Percentiles rank a stretch among this genome's conserved stretches.
phyloP scores from a whole-genome alignment of 2,888 invertebrate genomes.

The Limnephilus rhombicus region DNA sequence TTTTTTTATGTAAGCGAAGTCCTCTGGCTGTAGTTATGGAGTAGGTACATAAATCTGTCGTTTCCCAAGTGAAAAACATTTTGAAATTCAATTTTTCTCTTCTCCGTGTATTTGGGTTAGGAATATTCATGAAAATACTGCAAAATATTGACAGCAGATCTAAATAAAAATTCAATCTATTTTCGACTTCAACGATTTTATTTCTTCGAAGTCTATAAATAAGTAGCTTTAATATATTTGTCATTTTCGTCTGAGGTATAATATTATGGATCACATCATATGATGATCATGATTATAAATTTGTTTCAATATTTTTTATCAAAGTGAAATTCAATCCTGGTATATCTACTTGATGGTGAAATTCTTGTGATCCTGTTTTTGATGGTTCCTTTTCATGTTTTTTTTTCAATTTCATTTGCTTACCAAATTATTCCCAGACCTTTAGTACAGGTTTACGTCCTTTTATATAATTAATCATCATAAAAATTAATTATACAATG shows the following conservation, averaged over 20 bases:
- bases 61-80: background rate
- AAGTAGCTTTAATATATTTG: background rate
- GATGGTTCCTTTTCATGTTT: too few species aligned
- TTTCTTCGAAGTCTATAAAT: background rate
- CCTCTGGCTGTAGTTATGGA: background rate
- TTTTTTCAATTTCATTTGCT: background rate
- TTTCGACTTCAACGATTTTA: background rate
- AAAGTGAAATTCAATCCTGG: background rate
- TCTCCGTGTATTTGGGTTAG: background rate
- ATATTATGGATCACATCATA: background rate
- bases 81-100: background rate
- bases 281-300: background rate
- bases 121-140: background rate
- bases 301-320: background rate
- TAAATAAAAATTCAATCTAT: background rate
- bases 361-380: background rate
- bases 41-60: background rate
- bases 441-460: too few species aligned
- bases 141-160: background rate
- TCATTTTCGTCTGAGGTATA: background rate
- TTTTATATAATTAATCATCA: too few species aligned
- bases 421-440: background rate
- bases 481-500: too few species aligned
- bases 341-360: background rate
- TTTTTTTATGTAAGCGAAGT: background rate